A percentile compares a stretch with the other conserved stretches of the same genome.
These are phyloP conservation scores for Galleria mellonella DNA, from an alignment of 1,140 invertebrate species.

Conservation along the genomic window DNA sequence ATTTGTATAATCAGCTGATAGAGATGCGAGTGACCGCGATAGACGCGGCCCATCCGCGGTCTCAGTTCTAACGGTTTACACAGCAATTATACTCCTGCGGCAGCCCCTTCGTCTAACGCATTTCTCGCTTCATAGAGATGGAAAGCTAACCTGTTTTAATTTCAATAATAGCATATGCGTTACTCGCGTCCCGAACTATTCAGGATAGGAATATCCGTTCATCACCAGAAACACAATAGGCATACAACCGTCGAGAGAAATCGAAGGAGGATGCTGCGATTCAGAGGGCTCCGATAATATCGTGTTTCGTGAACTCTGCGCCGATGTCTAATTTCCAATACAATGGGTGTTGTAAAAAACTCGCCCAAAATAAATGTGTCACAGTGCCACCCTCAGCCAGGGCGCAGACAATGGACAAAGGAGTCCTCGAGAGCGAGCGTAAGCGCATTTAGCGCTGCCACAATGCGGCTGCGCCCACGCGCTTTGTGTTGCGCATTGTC, in stretches of 20 bases:
- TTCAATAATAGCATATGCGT: constrained; percentile 33
- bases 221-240: constrained; percentile 36
- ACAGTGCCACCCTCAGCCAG: constrained; percentile 60
- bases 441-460: constrained; percentile 43
- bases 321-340: constrained; percentile 69
- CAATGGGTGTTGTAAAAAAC: constrained; percentile 67
- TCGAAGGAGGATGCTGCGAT: constrained; percentile 48
- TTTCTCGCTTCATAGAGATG: constrained; percentile 53
- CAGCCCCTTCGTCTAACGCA: constrained; percentile 37
- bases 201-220: constrained; percentile 30
- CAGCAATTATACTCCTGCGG: constrained; percentile 46
- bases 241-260: constrained; percentile 15
- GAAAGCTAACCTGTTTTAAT: constrained; percentile 63
- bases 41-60: constrained; percentile 3
- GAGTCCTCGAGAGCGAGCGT: constrained; percentile 26
- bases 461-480: constrained; percentile 66
- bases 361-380: constrained; percentile 69
- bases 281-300: constrained; percentile 53
- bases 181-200: constrained; percentile 19
- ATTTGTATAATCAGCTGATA: constrained; percentile 61
- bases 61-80: constrained; percentile 45
- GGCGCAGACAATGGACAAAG: constrained; percentile 68
- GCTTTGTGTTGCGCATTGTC: constrained; percentile 42
- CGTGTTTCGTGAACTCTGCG: constrained; percentile 61
- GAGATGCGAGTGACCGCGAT: neutral